These are phyloP conservation scores for Crenichthys baileyi DNA, from an alignment of 2,797 vertebrate species.

Conservation along the genomic window DNA sequence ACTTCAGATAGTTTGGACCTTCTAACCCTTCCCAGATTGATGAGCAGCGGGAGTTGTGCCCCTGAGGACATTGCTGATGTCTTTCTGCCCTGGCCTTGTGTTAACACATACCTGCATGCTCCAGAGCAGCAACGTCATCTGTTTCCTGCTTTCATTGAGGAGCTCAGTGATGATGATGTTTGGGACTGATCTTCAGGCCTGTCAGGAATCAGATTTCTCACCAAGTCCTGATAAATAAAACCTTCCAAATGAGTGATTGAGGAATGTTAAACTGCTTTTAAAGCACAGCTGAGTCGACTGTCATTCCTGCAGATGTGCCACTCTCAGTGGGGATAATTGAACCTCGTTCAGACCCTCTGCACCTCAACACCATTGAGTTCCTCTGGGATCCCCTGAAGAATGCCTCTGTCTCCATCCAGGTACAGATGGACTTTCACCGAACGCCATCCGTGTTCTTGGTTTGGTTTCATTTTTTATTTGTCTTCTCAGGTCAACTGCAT, in stretches of 20 bases:
- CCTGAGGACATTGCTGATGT: not conserved
- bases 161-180: not conserved
- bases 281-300: not conserved
- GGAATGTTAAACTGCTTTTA: not conserved
- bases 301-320: slow-evolving; percentile 86
- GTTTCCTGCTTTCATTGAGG: not conserved
- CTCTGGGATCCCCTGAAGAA: slow-evolving; percentile 94
- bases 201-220: too few relatives aligned
- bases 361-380: slow-evolving; percentile 94
- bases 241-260: not conserved
- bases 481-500: slow-evolving; percentile 92
- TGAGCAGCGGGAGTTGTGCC: not conserved
- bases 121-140: too few relatives aligned
- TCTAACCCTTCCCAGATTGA: not conserved
- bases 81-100: not conserved
- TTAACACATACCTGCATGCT: too few relatives aligned
- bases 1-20: not conserved
- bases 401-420: slow-evolving; percentile 93
- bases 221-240: too few relatives aligned
- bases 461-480: not conserved
- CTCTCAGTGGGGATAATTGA: slow-evolving; percentile 93
- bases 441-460: accelerated
- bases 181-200: not conserved
- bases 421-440: slow-evolving; percentile 48
- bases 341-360: slow-evolving; percentile 87